Evolutionary conservation across 2,888 invertebrate species (phyloP), one percentile per base, ranked within the genome.

Genomic region (Sphinx pinastri): DNA sequence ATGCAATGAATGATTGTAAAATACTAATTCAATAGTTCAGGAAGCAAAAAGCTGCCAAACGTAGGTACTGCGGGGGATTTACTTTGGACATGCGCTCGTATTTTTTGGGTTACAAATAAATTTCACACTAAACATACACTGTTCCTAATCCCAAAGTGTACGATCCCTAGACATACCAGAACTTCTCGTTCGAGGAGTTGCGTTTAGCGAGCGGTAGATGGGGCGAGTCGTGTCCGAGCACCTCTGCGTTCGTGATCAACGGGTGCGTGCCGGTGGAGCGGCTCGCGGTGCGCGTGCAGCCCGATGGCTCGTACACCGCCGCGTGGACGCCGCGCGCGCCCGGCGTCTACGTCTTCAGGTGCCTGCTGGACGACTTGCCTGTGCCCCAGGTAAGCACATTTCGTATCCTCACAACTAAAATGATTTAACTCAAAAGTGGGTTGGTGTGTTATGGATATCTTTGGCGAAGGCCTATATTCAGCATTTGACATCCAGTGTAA

Each of bases 111-210:
- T 25, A 25, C 25, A 11, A 10, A 25, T 25, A 25, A 25, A 25
- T 25, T 25, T 25, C 25, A 25, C 25, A 2, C 2, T 25, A 25
- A 52, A 14, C 7, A 7, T 2, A 13, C 13, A 7, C n/a, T 13
- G 52, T 14, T 4, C 14, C 38, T 38, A n/a, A 76, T n/a, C 68
- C 12, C 49, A 31, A 57, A 31, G 10, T n/a, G 11, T 58, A 47
- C 13, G 19, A 10, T 54, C 45, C 85, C 13, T 92, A 98, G 96
- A 96, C 96, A 0, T 99, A 97, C 89, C 97, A 98, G 82, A 97
- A 97, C 86, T 99, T 97, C 84, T 99, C 99, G 0, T 99, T 99
- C 88, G 99, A 99, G 91, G 99, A 99, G 90, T 90, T 99, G 58
- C 96, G 99, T 51, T 88, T 92, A 55, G 92, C 94, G 16, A 91